These are phyloP conservation scores for Otus scops DNA, from an alignment of 2,797 vertebrate genomes.

Conservation along the genomic window DNA sequence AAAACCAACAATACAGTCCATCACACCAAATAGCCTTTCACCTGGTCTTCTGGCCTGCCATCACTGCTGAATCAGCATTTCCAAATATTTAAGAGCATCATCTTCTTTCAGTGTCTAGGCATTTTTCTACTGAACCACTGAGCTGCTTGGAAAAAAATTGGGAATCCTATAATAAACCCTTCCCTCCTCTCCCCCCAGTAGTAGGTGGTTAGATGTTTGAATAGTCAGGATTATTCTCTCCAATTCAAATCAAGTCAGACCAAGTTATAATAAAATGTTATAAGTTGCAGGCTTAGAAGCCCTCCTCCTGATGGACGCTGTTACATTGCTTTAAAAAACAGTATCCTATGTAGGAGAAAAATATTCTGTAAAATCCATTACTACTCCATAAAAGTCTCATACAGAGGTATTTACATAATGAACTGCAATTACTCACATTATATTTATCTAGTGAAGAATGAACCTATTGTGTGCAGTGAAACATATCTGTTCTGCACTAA, in stretches of 20 bases:
- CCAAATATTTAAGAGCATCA: not conserved
- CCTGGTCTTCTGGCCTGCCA: not conserved
- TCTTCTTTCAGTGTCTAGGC: not conserved
- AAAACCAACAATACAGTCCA: not conserved
- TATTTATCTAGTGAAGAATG: slow-evolving; percentile 48
- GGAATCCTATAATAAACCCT: not conserved
- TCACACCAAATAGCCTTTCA: not conserved
- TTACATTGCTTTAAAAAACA: not conserved
- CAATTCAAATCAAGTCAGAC: not conserved
- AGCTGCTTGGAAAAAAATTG: not conserved
- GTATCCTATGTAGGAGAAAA: not conserved
- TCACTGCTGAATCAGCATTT: not conserved
- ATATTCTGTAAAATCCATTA: slow-evolving; percentile 26
- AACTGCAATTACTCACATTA: slow-evolving; percentile 47
- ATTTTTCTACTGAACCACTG: not conserved
- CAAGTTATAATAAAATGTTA: not conserved
- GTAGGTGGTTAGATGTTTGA: not conserved
- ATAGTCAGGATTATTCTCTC: not conserved
- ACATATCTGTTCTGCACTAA: slow-evolving; percentile 36
- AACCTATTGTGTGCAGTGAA: slow-evolving; percentile 16
- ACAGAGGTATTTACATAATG: slow-evolving; percentile 45
- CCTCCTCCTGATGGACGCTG: not conserved
- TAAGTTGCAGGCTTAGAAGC: not conserved
- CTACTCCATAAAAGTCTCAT: not conserved
- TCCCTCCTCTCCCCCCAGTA: not conserved